Percentiles rank a stretch among this genome's conserved stretches.
Evolutionary conservation across 2,888 invertebrate genomes (phyloP).

Genomic region (Catonia carolina): DNA sequence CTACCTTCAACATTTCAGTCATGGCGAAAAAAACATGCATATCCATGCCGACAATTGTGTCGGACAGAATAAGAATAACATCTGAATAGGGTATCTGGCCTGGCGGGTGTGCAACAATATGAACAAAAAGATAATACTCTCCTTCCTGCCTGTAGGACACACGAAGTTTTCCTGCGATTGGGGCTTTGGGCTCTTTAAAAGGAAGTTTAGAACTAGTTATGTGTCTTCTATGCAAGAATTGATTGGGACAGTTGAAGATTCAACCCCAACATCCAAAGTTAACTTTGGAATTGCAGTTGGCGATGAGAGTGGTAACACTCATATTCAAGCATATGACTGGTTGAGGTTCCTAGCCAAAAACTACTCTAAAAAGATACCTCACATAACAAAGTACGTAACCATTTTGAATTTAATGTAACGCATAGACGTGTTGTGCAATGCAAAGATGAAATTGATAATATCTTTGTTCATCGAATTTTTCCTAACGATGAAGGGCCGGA

Average conservation of each 20-base stretch:
- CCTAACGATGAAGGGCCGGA: neutral
- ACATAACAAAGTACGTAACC: neutral
- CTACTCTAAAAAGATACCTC: neutral
- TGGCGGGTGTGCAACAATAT: slow-evolving; percentile 3
- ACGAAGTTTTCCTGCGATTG: slow-evolving; percentile 23
- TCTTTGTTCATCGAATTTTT: slow-evolving; percentile 7
- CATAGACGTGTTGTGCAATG: slow-evolving; percentile 10
- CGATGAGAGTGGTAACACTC: slow-evolving; percentile 1
- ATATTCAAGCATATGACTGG: slow-evolving; percentile 2
- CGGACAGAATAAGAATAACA: slow-evolving; percentile 28
- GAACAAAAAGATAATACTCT: slow-evolving; percentile 10
- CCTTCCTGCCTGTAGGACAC: slow-evolving; percentile 22
- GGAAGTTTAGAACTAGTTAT: slow-evolving; percentile 5
- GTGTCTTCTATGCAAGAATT: slow-evolving; percentile 10
- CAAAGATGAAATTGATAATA: slow-evolving; percentile 9
- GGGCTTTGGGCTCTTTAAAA: slow-evolving; percentile 16
- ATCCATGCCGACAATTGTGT: slow-evolving; percentile 25
- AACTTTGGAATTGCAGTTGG: slow-evolving; percentile 6
- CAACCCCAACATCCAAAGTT: slow-evolving; percentile 15
- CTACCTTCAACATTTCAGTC: neutral
- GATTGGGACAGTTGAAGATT: slow-evolving; percentile 3
- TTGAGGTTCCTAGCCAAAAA: neutral
- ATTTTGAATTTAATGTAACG: slow-evolving; percentile 5
- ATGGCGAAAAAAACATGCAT: slow-evolving; percentile 17
- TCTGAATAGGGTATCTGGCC: slow-evolving; percentile 17